A percentile compares a stretch with the other conserved stretches of the same genome.
These are phyloP conservation scores for Alauda arvensis DNA, from an alignment of 2,797 vertebrate genomes.

Conservation along the genomic window DNA sequence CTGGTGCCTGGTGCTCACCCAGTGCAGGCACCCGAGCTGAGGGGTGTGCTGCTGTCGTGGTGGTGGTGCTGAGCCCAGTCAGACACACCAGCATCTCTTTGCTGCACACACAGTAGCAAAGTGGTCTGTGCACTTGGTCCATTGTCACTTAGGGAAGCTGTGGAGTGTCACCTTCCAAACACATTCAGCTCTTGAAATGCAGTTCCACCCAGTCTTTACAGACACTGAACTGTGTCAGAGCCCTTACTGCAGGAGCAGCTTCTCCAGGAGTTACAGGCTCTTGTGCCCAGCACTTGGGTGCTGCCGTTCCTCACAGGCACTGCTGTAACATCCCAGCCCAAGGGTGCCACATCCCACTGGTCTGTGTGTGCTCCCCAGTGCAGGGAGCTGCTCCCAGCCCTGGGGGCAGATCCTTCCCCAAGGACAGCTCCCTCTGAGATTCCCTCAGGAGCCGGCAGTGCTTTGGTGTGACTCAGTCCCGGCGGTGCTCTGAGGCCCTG, in stretches of 20 bases:
- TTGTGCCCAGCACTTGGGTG: fast-evolving
- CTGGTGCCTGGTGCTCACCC: neutral
- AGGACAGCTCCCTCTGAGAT: neutral
- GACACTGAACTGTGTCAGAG: neutral
- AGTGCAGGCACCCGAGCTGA: neutral
- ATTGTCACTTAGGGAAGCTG: fast-evolving
- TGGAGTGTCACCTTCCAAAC: neutral
- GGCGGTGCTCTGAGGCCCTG: neutral
- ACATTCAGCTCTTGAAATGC: neutral
- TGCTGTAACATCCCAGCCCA: neutral
- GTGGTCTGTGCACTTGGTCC: neutral
- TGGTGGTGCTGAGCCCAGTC: neutral
- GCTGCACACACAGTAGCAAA: neutral
- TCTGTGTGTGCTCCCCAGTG: neutral
- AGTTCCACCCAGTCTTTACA: neutral
- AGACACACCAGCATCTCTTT: fast-evolving
- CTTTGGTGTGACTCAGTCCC: neutral
- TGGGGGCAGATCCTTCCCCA: neutral
- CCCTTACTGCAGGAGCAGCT: neutral
- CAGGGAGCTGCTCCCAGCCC: neutral
- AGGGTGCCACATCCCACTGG: neutral
- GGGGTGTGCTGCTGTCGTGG: neutral
- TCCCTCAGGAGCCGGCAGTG: neutral
- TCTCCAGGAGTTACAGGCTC: neutral
- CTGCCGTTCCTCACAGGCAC: neutral